These are phyloP conservation scores for Dolichallabes microphthalmus DNA, from an alignment of 2,113 vertebrate species.

Conservation along the genomic window DNA sequence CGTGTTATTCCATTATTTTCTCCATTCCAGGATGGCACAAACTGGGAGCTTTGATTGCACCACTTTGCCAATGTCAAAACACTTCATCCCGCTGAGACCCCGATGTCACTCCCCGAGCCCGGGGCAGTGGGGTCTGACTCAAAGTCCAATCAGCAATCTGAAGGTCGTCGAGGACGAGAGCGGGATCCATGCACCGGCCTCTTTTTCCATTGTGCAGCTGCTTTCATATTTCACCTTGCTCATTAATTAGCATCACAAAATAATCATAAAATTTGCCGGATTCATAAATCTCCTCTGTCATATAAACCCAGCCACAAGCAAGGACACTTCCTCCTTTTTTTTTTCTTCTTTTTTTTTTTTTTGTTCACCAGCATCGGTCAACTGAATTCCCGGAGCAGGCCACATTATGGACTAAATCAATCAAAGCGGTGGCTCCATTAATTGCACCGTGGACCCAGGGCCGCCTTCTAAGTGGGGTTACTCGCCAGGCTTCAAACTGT, in stretches of 20 bases:
- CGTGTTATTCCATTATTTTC: not conserved
- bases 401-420: constrained; percentile 50
- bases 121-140: not conserved
- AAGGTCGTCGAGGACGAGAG: constrained; percentile 22
- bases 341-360: constrained; percentile 5
- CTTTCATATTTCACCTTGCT: not conserved
- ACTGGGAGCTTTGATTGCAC: constrained; percentile 17
- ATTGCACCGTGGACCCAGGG: constrained; percentile 66
- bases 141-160: constrained; percentile 1
- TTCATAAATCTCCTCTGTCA: constrained; percentile 37
- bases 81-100: constrained; percentile 28
- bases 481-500: constrained; percentile 63
- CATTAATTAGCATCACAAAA: constrained; percentile 30
- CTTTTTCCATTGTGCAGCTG: constrained; percentile 10
- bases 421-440: constrained; percentile 63
- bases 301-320: constrained; percentile 25
- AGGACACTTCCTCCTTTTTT: not conserved
- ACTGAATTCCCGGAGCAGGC: constrained; percentile 32
- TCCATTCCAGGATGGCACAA: not conserved
- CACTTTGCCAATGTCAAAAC: constrained; percentile 33
- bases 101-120: not conserved
- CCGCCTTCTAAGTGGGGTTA: constrained; percentile 60
- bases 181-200: not conserved
- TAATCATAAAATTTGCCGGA: constrained; percentile 35
- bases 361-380: constrained; percentile 30